Evolutionary conservation across 2,113 vertebrate genomes (phyloP).

Genomic region (Oncorhynchus nerka): DNA sequence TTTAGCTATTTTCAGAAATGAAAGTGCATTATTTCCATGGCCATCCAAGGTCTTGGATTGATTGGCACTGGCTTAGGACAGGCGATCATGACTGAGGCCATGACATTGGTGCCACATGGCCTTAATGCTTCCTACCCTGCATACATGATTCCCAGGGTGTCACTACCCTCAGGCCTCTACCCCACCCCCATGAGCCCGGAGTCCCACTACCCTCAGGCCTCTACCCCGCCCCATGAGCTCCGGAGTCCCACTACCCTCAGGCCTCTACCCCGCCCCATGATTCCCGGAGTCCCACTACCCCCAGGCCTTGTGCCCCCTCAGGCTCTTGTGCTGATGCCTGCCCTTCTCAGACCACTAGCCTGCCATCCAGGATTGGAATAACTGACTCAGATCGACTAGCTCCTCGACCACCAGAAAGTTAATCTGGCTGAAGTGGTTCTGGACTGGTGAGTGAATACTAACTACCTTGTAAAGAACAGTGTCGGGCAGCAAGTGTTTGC

Average conservation of each 20-base stretch:
- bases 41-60: too few relatives aligned
- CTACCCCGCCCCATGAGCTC: too few relatives aligned
- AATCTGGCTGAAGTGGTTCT: slow-evolving; percentile 79
- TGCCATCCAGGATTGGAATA: slow-evolving; percentile 60
- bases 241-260: slow-evolving; percentile 5
- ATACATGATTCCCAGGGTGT: neutral
- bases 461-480: slow-evolving; percentile 78
- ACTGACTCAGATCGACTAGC: slow-evolving; percentile 75
- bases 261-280: neutral
- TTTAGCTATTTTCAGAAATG: too few relatives aligned
- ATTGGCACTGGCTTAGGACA: too few relatives aligned
- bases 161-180: neutral
- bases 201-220: too few relatives aligned
- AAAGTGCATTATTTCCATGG: too few relatives aligned
- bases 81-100: too few relatives aligned
- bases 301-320: slow-evolving; percentile 27
- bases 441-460: slow-evolving; percentile 79
- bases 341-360: slow-evolving; percentile 15
- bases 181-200: too few relatives aligned
- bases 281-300: too few relatives aligned
- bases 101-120: neutral
- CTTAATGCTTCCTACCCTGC: neutral
- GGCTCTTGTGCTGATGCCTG: slow-evolving; percentile 21
- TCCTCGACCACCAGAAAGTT: slow-evolving; percentile 86
- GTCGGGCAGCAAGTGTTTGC: slow-evolving; percentile 79